Evolutionary conservation across 2,113 vertebrate species (phyloP).

Genomic region (Orycteropus afer): DNA sequence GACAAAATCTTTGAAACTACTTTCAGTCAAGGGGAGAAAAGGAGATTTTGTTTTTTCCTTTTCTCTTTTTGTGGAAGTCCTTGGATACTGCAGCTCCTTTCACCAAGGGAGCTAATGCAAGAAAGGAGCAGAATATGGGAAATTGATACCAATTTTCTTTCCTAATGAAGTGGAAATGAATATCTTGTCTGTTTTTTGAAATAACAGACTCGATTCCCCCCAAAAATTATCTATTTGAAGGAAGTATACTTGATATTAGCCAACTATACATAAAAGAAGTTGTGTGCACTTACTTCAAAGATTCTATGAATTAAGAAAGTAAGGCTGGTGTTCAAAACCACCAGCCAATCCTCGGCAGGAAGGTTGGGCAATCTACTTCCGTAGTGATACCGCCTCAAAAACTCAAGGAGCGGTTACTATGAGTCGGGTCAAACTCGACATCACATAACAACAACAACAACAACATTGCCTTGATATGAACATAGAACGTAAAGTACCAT

Average conservation of each 20-base stretch:
- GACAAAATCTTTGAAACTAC: conserved; percentile 35
- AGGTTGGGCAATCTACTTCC: no score
- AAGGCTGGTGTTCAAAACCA: no score
- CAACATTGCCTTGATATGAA: background rate
- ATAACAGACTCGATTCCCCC: background rate
- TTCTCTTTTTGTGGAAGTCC: background rate
- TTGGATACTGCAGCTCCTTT: background rate
- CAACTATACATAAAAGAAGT: background rate
- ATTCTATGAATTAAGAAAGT: background rate
- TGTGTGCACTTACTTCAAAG: background rate
- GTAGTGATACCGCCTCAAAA: no score
- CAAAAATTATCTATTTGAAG: background rate
- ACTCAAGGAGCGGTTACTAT: no score
- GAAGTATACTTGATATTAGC: conserved; percentile 16
- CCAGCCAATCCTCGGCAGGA: no score
- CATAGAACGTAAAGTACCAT: background rate
- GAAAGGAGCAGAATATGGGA: conserved; percentile 23
- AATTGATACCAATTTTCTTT: conserved; percentile 43
- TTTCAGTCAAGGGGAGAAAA: background rate
- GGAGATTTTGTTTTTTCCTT: background rate
- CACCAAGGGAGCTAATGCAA: background rate
- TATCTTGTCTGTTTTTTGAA: conserved; percentile 41
- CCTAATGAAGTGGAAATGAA: conserved; percentile 56
- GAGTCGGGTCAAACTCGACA: no score
- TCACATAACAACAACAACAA: no score